These are phyloP conservation scores for Micromesistius poutassou DNA, from an alignment of 2,797 vertebrate genomes.

Conservation along the genomic window DNA sequence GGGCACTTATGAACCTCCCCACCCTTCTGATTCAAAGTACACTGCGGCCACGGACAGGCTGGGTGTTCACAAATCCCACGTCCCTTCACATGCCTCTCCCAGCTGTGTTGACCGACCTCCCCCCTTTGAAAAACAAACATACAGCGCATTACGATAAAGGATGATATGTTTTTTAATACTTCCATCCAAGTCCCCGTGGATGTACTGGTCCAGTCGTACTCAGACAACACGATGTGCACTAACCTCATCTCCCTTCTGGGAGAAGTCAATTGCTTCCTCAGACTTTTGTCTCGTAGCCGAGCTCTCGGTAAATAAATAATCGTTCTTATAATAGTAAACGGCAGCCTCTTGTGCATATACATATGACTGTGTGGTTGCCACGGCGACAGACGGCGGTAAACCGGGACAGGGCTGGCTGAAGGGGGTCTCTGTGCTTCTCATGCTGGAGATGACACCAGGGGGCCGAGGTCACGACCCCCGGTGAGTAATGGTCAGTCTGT, in stretches of 20 bases:
- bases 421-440: not conserved
- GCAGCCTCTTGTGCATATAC: conserved; percentile 15
- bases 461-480: not conserved
- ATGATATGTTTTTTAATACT: no score
- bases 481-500: not conserved
- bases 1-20: no score
- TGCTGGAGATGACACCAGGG: not conserved
- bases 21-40: no score
- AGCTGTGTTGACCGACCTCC: no score
- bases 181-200: no score
- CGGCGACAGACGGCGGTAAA: conserved; percentile 30
- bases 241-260: no score
- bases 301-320: not conserved
- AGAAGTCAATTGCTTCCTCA: not conserved
- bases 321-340: not conserved
- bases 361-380: conserved; percentile 45
- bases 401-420: conserved; percentile 13
- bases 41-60: no score
- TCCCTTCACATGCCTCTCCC: no score
- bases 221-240: no score
- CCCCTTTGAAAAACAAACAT: no score
- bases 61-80: no score
- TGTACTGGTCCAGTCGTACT: not conserved
- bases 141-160: no score
- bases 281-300: not conserved